phyloP scores from a whole-genome alignment of 2,113 vertebrate species.

The Oncorhynchus gorbuscha region DNA sequence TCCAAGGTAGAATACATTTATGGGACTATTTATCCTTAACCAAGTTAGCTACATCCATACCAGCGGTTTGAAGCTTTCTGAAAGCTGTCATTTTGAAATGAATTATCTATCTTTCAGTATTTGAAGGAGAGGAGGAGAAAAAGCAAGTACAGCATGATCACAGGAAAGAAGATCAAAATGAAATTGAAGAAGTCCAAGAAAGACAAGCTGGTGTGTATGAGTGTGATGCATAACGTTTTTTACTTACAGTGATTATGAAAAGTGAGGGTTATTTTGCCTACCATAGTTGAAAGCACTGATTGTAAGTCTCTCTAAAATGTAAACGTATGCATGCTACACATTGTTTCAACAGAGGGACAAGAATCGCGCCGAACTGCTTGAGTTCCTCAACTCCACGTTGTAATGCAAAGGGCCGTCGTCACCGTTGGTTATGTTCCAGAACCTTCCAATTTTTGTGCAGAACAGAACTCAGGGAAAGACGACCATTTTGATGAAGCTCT shows the following conservation, averaged over 20 bases:
- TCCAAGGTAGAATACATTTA: slow-evolving; percentile 77
- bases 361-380: slow-evolving; percentile 84
- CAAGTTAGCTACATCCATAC: not conserved
- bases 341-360: slow-evolving; percentile 76
- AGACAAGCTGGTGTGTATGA: slow-evolving; percentile 81
- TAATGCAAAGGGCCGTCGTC: slow-evolving; percentile 51
- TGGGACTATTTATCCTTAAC: not conserved
- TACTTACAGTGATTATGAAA: too few relatives aligned
- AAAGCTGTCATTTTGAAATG: not conserved
- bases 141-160: slow-evolving; percentile 90
- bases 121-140: slow-evolving; percentile 85
- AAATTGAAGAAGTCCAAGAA: slow-evolving; percentile 91
- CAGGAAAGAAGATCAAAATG: slow-evolving; percentile 92
- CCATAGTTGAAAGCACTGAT: too few relatives aligned
- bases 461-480: slow-evolving; percentile 56
- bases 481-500: not conserved
- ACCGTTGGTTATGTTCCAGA: slow-evolving; percentile 21
- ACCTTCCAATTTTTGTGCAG: slow-evolving; percentile 15
- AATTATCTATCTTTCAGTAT: slow-evolving; percentile 69
- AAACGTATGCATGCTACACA: not conserved
- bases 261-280: too few relatives aligned
- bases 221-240: too few relatives aligned
- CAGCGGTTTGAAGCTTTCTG: not conserved
- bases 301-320: slow-evolving; percentile 22
- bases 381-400: slow-evolving; percentile 87